Evolutionary conservation across 2,888 invertebrate species (phyloP), one percentile per base, ranked within the genome.

Genomic region (Sphaerophoria taeniata): DNA sequence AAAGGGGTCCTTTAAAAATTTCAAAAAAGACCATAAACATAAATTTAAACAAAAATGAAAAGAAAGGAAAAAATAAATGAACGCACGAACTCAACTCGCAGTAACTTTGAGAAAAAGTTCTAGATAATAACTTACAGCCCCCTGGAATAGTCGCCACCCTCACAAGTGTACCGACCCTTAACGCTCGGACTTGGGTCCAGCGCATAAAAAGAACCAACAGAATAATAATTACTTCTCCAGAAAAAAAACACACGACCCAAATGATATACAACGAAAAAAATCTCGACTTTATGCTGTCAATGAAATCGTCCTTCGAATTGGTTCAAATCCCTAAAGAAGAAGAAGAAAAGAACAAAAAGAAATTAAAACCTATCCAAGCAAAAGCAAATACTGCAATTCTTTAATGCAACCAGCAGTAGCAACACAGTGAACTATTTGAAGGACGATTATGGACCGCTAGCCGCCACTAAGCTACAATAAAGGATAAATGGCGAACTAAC

Each of bases 401-500:
- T n/a, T n/a, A n/a, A n/a, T n/a, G n/a, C n/a, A n/a, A n/a, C 7
- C 49, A 24, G 69, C 36, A 43, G 12, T 12, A 61, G 56, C 33
- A 60, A n/a, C n/a, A n/a, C n/a, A 47, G 56, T 51, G 39, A 6
- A 58, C 56, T 60, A 58, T 80, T 80, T 70, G 80, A 69, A 63
- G 80, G 51, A 61, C 69, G 72, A 75, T 76, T 80, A 72, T 84
- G 71, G 61, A 61, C 71, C 75, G 56, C 55, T 75, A 61, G 60
- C 75, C 72, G 72, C 67, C 79, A 56, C 70, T 72, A 76, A 79
- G 84, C 79, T 56, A 36, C 34, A 51, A n/a, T n/a, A n/a, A n/a
- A n/a, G 56, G 49, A 84, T 80, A 80, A 85, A 85, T 84, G 75
- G 61, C 51, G 61, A 67, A 76, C 56, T 70, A 80, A 63, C 61